Percentiles rank a stretch among this genome's conserved stretches.
Evolutionary conservation across 2,113 vertebrate genomes (phyloP).

Genomic region (Siniperca knerii): DNA sequence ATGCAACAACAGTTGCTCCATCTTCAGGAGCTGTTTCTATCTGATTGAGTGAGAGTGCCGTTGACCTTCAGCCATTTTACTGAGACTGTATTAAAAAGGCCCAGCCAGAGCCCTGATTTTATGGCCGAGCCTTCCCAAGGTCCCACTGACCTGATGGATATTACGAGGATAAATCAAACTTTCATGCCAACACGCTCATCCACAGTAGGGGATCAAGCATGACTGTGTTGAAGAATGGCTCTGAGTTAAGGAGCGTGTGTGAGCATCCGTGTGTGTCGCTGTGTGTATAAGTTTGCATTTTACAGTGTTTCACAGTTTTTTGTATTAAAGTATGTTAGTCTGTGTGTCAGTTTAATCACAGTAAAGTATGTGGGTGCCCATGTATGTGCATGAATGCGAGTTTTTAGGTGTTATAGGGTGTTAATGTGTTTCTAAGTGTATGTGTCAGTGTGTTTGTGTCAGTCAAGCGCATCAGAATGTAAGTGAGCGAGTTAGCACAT

Average conservation of each 20-base stretch:
- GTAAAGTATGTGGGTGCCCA: neutral
- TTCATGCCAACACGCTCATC: slow-evolving; percentile 72
- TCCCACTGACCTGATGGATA: slow-evolving; percentile 79
- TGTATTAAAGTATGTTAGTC: neutral
- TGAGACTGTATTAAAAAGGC: slow-evolving; percentile 81
- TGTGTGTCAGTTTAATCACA: neutral
- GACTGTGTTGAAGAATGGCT: slow-evolving; percentile 57
- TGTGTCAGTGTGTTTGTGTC: neutral
- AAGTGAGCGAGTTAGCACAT: slow-evolving; percentile 6
- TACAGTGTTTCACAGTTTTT: slow-evolving; percentile 7
- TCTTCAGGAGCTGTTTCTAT: slow-evolving; percentile 65
- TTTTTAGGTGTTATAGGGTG: neutral
- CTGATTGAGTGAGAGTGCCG: slow-evolving; percentile 76
- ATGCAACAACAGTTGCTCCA: slow-evolving; percentile 58
- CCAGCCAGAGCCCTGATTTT: slow-evolving; percentile 73
- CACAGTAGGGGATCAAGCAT: slow-evolving; percentile 58
- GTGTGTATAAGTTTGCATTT: slow-evolving; percentile 2
- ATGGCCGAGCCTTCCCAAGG: slow-evolving; percentile 76
- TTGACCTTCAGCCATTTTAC: slow-evolving; percentile 81
- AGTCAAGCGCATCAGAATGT: neutral
- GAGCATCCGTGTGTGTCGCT: neutral
- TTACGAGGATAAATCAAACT: slow-evolving; percentile 83
- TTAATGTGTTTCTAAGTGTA: neutral
- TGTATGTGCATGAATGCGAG: neutral
- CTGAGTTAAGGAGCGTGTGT: slow-evolving; percentile 16